Conservation (phyloP, 2,888 invertebrate species). For the Branchellion lobata region DNA sequence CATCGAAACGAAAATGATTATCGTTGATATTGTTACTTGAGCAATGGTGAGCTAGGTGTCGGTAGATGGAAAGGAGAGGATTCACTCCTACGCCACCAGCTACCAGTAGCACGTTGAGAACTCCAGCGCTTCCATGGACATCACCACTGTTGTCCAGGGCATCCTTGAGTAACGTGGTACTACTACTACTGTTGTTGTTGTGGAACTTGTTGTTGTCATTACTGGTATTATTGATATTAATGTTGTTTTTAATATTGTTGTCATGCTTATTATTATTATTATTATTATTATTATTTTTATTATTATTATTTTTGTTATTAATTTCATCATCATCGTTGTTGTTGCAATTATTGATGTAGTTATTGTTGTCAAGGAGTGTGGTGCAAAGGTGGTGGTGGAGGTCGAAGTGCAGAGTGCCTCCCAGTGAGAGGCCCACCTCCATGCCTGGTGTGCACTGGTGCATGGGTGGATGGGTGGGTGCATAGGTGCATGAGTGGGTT, state of each 20-base stretch:
- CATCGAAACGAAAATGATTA: neutral
- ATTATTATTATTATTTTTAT: no score
- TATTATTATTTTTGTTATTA: no score
- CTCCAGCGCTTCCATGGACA: no score
- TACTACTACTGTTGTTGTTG: no score
- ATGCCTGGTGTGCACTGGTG: constrained; percentile 22
- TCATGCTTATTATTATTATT: no score
- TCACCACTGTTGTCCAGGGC: no score
- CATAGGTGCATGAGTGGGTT: no score
- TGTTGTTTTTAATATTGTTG: no score
- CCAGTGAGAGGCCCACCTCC: constrained; percentile 27
- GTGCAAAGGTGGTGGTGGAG: neutral
- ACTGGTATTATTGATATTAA: neutral
- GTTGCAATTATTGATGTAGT: no score
- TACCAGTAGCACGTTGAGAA: constrained; percentile 11
- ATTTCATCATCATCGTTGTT: no score
- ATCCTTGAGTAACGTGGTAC: no score
- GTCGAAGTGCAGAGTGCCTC: constrained; percentile 23
- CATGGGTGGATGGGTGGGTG: no score
- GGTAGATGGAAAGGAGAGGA: constrained; percentile 62
- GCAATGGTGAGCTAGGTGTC: constrained; percentile 54
- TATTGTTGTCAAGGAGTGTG: neutral
- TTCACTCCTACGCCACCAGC: constrained; percentile 65
- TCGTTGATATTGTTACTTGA: neutral
- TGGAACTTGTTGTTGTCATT: neutral